Conservation (phyloP, 2,113 vertebrate genomes). For the Myrmecophaga tridactyla region DNA sequence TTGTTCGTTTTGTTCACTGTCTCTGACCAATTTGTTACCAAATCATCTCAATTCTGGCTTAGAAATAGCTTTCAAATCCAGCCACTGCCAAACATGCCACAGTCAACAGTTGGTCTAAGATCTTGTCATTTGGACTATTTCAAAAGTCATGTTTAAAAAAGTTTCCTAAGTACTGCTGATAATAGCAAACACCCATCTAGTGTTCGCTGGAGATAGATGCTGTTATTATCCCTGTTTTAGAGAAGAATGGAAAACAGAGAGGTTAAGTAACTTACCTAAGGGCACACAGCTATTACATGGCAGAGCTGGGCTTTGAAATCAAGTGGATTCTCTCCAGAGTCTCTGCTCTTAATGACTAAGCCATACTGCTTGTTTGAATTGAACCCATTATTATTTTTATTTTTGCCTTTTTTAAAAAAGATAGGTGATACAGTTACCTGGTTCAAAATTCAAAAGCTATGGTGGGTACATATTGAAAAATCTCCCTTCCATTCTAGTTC, state of each 20-base stretch:
- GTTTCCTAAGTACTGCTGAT: neutral
- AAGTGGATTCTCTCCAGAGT: neutral
- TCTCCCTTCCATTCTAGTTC: neutral
- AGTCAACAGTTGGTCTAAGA: neutral
- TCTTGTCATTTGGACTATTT: neutral
- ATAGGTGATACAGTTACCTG: neutral
- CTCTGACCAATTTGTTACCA: neutral
- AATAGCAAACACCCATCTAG: neutral
- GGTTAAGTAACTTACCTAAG: neutral
- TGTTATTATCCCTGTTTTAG: neutral
- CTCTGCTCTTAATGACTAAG: neutral
- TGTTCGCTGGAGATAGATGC: neutral
- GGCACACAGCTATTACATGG: neutral
- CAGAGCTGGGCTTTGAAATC: neutral
- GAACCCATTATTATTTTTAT: neutral
- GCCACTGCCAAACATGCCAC: neutral
- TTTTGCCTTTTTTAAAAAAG: neutral
- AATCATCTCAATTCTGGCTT: neutral
- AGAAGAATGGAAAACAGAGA: neutral
- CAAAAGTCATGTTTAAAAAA: neutral
- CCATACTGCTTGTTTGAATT: neutral
- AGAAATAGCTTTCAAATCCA: neutral
- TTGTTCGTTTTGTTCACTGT: neutral
- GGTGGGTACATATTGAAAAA: neutral
- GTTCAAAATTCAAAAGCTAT: slow-evolving; percentile 8